Base-by-base conservation (phyloP, 2,797 vertebrate species). In the Peromyscus aztecus region DNA sequence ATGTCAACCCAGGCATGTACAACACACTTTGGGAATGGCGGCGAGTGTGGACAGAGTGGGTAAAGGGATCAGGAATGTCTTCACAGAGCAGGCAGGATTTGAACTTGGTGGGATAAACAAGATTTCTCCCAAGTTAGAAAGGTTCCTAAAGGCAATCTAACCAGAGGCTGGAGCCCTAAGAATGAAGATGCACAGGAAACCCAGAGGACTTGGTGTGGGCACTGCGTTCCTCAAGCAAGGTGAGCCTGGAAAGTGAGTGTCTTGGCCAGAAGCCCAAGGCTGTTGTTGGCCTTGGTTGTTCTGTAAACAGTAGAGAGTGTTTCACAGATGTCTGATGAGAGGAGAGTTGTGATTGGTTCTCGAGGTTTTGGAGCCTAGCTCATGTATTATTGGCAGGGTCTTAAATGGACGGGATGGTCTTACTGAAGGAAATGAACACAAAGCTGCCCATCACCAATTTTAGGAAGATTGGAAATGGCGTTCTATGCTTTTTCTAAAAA, bases 401-500 rank as follows among this genome's bases (percentile, higher is more conserved):
- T 80, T 73, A 71, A 90, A 40, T 88, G 27, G n/a, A 40, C n/a
- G 67, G 31, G 40, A 63, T 75, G n/a, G 31, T 91, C 95, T 84
- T 52, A 69, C 23, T 69, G 57, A 49, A 88, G 43, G 59, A 88
- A 93, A 75, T 71, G 29, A 23, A 16, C 73, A n/a, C 87, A 94
- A 95, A 96, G 34, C 78, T 63, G 37, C 46, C 57, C 13, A 59
- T 80, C n/a, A 69, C 43, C 75, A 93, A 49, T 87, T 94, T 80
- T 91, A 46, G 29, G 65, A 94, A 87, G 57, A 91, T 46, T 63
- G 63, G 49, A 92, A 24, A 91, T 83, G 57, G 82, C 29, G 57
- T 85, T 86, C 57, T 94, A 0, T 73, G 27, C 29, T 93, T 93
- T 40, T 77, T 82, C 77, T 94, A 69, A 23, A 43, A 52, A 63